These are phyloP conservation scores for Tauraco hartlaubi DNA, from an alignment of 2,797 vertebrate genomes.

Conservation along the genomic window DNA sequence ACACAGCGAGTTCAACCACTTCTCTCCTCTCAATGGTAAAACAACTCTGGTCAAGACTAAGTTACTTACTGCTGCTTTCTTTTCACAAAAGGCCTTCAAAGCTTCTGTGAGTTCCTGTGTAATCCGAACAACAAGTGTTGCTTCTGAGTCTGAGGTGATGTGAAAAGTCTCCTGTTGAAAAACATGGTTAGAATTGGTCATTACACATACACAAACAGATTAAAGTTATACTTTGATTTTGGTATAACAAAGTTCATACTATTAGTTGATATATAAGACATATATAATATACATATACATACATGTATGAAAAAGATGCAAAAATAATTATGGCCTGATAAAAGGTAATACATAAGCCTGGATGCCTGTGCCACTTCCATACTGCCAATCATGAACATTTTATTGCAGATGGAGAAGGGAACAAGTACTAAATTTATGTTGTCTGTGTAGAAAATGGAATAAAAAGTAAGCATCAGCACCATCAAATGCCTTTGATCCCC, in stretches of 20 bases:
- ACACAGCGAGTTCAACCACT: not conserved
- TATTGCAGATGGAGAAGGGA: not conserved
- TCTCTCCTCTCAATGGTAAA: not conserved
- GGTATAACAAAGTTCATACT: not conserved
- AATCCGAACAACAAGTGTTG: conserved; percentile 42
- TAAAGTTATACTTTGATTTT: not conserved
- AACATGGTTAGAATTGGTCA: not conserved
- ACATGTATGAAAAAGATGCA: not conserved
- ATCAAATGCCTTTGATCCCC: not conserved
- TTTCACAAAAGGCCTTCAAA: conserved; percentile 67
- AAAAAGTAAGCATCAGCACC: not conserved
- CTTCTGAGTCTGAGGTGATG: conserved; percentile 63
- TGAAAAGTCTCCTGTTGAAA: conserved; percentile 54
- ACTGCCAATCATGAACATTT: not conserved
- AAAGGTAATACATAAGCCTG: not conserved
- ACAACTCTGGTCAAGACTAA: not conserved
- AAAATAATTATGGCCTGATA: not conserved
- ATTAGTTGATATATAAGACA: not conserved
- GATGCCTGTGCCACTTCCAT: not conserved
- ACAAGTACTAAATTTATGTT: not conserved
- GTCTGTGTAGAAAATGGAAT: not conserved
- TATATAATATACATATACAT: not conserved
- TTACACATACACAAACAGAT: not conserved
- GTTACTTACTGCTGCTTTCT: conserved; percentile 56
- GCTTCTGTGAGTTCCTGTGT: conserved; percentile 55